Evolutionary conservation across 1,140 invertebrate species (phyloP), one percentile per base, ranked within the genome.

Genomic region (Episyrphus balteatus): DNA sequence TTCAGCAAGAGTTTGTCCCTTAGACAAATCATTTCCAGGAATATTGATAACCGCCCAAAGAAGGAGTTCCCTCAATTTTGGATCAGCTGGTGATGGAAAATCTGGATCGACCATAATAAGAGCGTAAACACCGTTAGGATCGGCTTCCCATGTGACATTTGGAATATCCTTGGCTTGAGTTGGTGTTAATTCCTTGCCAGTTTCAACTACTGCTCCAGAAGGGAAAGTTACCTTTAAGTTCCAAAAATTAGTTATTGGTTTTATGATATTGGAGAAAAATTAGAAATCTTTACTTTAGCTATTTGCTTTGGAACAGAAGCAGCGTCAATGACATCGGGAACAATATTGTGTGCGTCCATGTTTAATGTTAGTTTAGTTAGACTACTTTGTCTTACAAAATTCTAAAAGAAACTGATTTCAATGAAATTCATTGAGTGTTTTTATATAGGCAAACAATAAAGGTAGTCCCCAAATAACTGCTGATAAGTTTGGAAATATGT

Each of bases 1-100:
- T 7, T 80, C 82, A 5, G 82, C 81, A 0, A 94, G 64, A 1
- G 75, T 74, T 52, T 89, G 84, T 10, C 92, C 92, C 40, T 79
- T 71, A 0, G 64, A 55, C 1, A 96, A 68, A 39, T 88, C 75
- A 54, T 71, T 73, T 32, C 86, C 91, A n/a, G 88, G 88, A 60
- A 97, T 91, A 64, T 97, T 97, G 9, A 79, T 86, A 1, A 96
- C 84, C 3, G 93, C 66, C 91, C 92, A 96, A 69, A 95, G 92
- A 56, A 88, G 83, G 79, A 86, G 89, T 73, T 94, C 91, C 13
- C 90, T 75, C 58, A 80, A 83, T 41, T 77, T 86, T 1, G 83
- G 86, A 49, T 85, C 75, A 5, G 77, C 70, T 5, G 89, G 78
- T 56, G 82, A 87, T 21, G 92, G 91, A 38, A 89, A 88, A 75